Conservation (phyloP, 2,113 vertebrate species). For the Takifugu flavidus region DNA sequence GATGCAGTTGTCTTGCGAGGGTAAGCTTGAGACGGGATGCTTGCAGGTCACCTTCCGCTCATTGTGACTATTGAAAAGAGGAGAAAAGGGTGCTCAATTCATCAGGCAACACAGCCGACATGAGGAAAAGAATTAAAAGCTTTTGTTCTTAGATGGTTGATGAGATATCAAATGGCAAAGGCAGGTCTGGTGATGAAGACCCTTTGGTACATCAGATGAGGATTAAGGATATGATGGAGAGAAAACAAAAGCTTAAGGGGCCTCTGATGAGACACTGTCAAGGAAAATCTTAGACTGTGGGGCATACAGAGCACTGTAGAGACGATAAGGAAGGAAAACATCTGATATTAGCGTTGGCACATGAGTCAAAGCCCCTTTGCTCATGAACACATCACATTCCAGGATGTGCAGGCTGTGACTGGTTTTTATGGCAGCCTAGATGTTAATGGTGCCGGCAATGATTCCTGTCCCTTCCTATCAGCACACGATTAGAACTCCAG, state of each 20-base stretch:
- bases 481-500: slow-evolving; percentile 38
- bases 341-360: background rate
- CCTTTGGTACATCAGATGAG: no score
- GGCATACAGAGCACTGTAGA: background rate
- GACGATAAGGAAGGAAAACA: background rate
- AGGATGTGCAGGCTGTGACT: slow-evolving; percentile 5
- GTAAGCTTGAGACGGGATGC: slow-evolving; percentile 88
- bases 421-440: slow-evolving; percentile 5
- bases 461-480: slow-evolving; percentile 18
- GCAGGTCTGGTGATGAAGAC: no score
- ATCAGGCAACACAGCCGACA: background rate
- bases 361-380: background rate
- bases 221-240: background rate
- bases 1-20: slow-evolving; percentile 98
- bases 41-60: slow-evolving; percentile 98
- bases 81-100: slow-evolving; percentile 1
- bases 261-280: background rate
- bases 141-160: background rate
- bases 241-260: background rate
- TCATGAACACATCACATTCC: background rate
- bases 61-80: slow-evolving; percentile 83
- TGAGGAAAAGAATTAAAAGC: background rate
- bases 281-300: background rate
- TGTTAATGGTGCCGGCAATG: slow-evolving; percentile 21
- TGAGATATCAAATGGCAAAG: no score